These are phyloP conservation scores for Neogobius melanostomus DNA, from an alignment of 2,113 vertebrate species.

Conservation along the genomic window DNA sequence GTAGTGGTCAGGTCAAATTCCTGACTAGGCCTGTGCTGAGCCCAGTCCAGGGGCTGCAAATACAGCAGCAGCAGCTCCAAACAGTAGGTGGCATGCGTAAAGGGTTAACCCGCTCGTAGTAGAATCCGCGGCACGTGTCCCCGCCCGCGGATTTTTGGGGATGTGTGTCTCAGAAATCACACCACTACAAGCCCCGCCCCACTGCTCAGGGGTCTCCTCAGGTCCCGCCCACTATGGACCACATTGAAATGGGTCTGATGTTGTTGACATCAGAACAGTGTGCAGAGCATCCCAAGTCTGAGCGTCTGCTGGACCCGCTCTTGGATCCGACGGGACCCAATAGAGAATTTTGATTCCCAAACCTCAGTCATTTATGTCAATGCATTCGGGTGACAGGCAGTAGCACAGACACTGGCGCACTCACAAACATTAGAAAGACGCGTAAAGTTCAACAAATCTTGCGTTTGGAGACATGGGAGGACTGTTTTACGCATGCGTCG, in stretches of 20 bases:
- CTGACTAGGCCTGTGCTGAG: not conserved
- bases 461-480: slow-evolving; percentile 44
- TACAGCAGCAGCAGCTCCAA: not conserved
- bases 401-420: not conserved
- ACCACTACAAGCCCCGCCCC: slow-evolving; percentile 69
- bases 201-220: slow-evolving; percentile 31
- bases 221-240: slow-evolving; percentile 58
- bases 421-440: not conserved
- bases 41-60: slow-evolving; percentile 10
- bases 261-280: slow-evolving; percentile 64
- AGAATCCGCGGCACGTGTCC: slow-evolving; percentile 24
- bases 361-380: not conserved
- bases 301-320: slow-evolving; percentile 21
- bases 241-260: slow-evolving; percentile 71
- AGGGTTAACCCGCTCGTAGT: slow-evolving; percentile 58
- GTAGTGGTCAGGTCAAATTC: not conserved
- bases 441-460: slow-evolving; percentile 10
- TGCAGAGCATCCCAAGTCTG: slow-evolving; percentile 33
- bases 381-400: not conserved
- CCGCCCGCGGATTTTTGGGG: slow-evolving; percentile 60
- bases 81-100: slow-evolving; percentile 12
- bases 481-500: slow-evolving; percentile 18
- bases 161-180: slow-evolving; percentile 70
- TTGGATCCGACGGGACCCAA: not conserved
- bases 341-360: not conserved